Evolutionary conservation across 2,797 vertebrate genomes (phyloP), one percentile per base, ranked within the genome.

Genomic region (Microtus agrestis): DNA sequence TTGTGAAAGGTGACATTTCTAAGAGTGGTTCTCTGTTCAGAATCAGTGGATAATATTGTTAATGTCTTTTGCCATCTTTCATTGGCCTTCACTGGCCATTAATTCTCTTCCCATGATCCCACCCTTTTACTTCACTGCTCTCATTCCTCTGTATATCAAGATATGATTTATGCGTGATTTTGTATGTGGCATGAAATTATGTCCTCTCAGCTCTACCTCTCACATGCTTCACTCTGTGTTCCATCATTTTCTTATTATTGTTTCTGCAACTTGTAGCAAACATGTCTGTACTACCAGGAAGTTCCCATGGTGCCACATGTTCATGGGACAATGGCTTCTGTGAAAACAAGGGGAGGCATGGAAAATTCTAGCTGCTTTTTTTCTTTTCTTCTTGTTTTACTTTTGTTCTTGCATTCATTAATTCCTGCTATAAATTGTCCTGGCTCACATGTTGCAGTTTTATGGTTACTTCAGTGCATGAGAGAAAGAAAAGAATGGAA

Each of bases 401-500:
- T 84, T 80, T n/a, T 81, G 91, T 89, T 88, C 80, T 86, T 80
- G 48, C 65, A 93, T 96, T 93, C 43, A n/a, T 96, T 96, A 92
- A 77, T 80, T 95, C 91, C 77, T 91, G 95, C 95, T 84, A 91
- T 86, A 96, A 96, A 87, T 85, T 91, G 69, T 96, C 91, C 78
- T 84, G 54, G 79, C 40, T 94, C 37, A 61, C 34, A 63, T 71
- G 19, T 43, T 93, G 17, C 15, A 23, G 87, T 95, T 97, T 95
- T 91, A 73, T 89, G 74, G 84, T 91, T 74, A 89, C 54, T 95
- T 23, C 2, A 80, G 17, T 4, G 7, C 93, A 34, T 94, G 19
- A 93, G 43, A 0, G 43, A 25, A 89, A 54, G 71, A 93, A 21
- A 1, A 34, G 74, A 88, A 88, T 78, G 14, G 21, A 92, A 77